phyloP scores from a whole-genome alignment of 2,113 vertebrate species.

The Lasiurus borealis region DNA sequence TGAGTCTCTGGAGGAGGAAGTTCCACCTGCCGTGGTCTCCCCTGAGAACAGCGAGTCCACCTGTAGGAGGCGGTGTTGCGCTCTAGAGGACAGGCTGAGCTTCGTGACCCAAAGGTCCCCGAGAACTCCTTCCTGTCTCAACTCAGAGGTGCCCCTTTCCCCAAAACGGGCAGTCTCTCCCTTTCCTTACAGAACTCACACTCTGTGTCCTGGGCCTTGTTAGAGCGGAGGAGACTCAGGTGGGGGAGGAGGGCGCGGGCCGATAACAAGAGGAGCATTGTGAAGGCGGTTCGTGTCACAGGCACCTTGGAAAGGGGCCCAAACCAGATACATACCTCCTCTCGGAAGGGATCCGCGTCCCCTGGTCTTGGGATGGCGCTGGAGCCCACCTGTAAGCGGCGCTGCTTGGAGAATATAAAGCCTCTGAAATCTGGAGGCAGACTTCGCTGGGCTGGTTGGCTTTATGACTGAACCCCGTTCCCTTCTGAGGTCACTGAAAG shows the following conservation, averaged over 20 bases:
- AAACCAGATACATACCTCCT: conserved; percentile 21
- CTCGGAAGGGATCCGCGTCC: conserved; percentile 18
- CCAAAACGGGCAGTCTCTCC: background rate
- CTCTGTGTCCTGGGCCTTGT: background rate
- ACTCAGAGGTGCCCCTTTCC: background rate
- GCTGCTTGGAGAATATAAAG: background rate
- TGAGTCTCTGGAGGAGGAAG: background rate
- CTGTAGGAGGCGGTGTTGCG: background rate
- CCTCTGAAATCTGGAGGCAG: conserved; percentile 15
- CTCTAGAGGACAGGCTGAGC: background rate
- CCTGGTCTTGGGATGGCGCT: conserved; percentile 3
- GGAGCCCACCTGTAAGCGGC: background rate
- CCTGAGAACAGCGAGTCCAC: background rate
- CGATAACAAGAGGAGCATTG: background rate
- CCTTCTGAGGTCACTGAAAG: background rate
- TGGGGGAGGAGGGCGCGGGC: background rate
- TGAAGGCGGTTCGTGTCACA: background rate
- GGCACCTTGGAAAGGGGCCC: conserved; percentile 12
- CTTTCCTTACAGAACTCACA: background rate
- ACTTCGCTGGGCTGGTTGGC: background rate
- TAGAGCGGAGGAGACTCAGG: background rate
- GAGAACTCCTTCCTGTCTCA: background rate
- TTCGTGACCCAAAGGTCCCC: background rate
- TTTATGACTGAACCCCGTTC: background rate
- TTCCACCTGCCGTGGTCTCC: background rate